Evolutionary conservation across 2,888 invertebrate genomes (phyloP), one percentile per base, ranked within the genome.

Genomic region (Bellardia bayeri): DNA sequence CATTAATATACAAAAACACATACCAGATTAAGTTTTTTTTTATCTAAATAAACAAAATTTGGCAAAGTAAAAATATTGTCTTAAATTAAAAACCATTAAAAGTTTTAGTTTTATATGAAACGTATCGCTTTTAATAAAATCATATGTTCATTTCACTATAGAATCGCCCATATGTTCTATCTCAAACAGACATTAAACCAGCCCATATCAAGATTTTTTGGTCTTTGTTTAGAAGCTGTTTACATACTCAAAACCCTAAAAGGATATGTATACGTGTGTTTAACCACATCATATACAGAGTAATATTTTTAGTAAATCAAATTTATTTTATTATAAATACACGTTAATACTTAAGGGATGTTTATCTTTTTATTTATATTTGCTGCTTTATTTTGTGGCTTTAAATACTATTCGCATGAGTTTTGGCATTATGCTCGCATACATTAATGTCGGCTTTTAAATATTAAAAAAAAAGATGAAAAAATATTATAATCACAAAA

Each of bases 231-330:
- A 45, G 56, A 33, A 13, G 13, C 45, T 37, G 33, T 23, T 49
- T 23, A 2, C 23, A 68, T 11, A 23, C 33, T 64, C 33, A 56
- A 37, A 42, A 45, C 23, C 58, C 45, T 66, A 45, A 7, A 37
- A 58, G 45, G 11, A 58, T 74, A 58, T 4, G 14, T 74, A 37
- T 14, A 66, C 30, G 56, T 78, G 49, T 58, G 69, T 80, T 71
- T 63, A 63, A 63, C 71, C 71, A 63, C 51, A 80, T 71, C 37
- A 63, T 14, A 64, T 64, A 49, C 16, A 16, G 16, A 58, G 58
- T 49, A 82, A 68, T 75, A 75, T 66, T 37, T 76, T 75, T 69
- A 85, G 85, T 75, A 81, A 80, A 85, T 85, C 80, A 81, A 68
- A 76, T 81, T 85, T 81, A 69, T 81, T 58, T 75, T 75, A 75